phyloP scores from a whole-genome alignment of 2,797 vertebrate species.

The Danio kyathit region DNA sequence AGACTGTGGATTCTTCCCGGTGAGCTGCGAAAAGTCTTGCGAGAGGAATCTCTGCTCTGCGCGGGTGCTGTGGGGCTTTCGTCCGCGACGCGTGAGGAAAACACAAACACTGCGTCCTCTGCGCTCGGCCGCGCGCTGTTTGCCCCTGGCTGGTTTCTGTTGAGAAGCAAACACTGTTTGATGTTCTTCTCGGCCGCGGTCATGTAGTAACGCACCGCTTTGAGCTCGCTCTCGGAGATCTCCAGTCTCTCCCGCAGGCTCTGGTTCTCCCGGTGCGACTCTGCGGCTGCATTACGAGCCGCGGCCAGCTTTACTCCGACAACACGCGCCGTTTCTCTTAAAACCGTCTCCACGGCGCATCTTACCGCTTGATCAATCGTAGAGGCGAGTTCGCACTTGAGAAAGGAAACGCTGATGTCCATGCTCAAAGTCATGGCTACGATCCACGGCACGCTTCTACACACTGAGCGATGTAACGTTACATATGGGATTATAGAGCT shows the following conservation, averaged over 20 bases:
- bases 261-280: constrained; percentile 67
- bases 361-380: constrained; percentile 70
- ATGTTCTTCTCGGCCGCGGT: constrained; percentile 71
- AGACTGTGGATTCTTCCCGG: constrained; percentile 46
- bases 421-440: constrained; percentile 57
- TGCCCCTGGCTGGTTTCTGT: constrained; percentile 53
- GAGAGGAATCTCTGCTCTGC: constrained; percentile 39
- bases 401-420: constrained; percentile 65
- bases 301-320: constrained; percentile 64
- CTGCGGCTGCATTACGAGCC: constrained; percentile 65
- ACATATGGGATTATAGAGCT: background rate
- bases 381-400: constrained; percentile 68
- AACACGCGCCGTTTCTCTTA: constrained; percentile 65
- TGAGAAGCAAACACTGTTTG: constrained; percentile 67
- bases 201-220: constrained; percentile 69
- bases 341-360: constrained; percentile 67
- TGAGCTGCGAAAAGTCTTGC: constrained; percentile 56
- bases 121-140: constrained; percentile 12
- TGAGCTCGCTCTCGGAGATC: constrained; percentile 67
- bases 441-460: background rate
- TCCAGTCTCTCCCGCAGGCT: constrained; percentile 67
- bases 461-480: background rate
- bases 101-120: constrained; percentile 46
- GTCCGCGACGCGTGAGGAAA: constrained; percentile 22
- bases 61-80: constrained; percentile 8